Evolutionary conservation across 2,797 vertebrate genomes (phyloP).

Genomic region (Mus caroli): DNA sequence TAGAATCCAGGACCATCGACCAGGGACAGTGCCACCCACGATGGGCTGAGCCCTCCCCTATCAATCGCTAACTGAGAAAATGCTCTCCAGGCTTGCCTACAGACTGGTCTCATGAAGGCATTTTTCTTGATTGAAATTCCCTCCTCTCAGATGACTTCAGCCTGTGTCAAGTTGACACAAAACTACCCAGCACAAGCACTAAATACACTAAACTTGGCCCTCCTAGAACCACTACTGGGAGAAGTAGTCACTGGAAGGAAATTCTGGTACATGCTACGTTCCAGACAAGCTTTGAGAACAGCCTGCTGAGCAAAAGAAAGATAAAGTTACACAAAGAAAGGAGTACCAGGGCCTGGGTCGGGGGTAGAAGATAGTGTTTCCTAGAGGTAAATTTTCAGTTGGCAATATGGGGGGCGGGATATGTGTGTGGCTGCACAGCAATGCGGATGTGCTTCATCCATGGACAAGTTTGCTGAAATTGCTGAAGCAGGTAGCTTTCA

Average conservation of each 20-base stretch:
- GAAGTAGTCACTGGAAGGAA: background rate
- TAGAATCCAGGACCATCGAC: background rate
- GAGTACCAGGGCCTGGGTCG: background rate
- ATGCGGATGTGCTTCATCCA: background rate
- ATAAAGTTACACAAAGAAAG: background rate
- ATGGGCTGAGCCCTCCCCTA: background rate
- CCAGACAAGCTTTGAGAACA: background rate
- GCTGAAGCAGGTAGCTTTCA: background rate
- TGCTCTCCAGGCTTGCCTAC: background rate
- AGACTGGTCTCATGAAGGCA: no score
- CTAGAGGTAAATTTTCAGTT: background rate
- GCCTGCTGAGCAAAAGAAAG: background rate
- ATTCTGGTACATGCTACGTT: background rate
- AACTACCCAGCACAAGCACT: background rate
- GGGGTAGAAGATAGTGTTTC: background rate
- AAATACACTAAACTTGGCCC: no score
- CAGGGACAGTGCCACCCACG: background rate
- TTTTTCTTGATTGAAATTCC: background rate
- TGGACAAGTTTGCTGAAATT: background rate
- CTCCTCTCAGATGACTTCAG: background rate
- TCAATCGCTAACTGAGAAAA: background rate
- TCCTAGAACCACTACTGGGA: background rate
- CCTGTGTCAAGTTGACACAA: background rate
- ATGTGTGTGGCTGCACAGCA: no score
- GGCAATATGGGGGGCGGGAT: background rate